These are phyloP conservation scores for Propithecus perrieri DNA, from an alignment of 2,797 vertebrate genomes.

Conservation along the genomic window DNA sequence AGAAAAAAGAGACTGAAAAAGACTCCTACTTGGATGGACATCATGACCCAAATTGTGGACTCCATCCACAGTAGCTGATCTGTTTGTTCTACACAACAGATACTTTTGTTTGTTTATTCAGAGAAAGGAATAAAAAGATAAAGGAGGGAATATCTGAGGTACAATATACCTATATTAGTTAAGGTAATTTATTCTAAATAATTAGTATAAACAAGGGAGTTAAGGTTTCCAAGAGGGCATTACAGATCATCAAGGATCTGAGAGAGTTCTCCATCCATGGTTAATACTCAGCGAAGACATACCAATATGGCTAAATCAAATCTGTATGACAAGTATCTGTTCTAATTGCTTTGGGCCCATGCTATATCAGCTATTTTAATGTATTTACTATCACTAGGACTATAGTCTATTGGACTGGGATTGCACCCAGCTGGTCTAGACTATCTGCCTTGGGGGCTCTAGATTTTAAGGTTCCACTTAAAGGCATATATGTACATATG, in stretches of 20 bases:
- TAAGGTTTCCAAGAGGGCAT: background rate
- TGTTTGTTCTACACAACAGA: background rate
- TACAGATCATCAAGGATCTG: background rate
- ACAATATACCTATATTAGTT: background rate
- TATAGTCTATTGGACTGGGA: background rate
- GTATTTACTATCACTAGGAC: background rate
- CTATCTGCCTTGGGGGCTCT: background rate
- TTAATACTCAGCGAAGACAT: background rate
- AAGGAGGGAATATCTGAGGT: background rate
- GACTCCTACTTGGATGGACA: background rate
- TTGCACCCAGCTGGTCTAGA: background rate
- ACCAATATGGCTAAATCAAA: background rate
- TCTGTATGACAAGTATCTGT: background rate
- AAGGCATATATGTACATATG: no score
- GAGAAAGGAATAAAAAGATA: background rate
- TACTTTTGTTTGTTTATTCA: background rate
- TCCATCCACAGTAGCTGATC: background rate
- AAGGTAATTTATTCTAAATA: slow-evolving; percentile 28
- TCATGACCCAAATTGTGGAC: background rate
- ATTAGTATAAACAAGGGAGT: background rate
- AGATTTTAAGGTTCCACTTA: background rate
- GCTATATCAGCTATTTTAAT: background rate
- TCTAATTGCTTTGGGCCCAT: background rate
- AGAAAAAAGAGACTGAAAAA: background rate
- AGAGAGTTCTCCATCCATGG: background rate